A percentile compares a stretch with the other conserved stretches of the same genome.
Conservation (phyloP, 2,113 vertebrate species). For the Thinocorus orbignyianus region DNA sequence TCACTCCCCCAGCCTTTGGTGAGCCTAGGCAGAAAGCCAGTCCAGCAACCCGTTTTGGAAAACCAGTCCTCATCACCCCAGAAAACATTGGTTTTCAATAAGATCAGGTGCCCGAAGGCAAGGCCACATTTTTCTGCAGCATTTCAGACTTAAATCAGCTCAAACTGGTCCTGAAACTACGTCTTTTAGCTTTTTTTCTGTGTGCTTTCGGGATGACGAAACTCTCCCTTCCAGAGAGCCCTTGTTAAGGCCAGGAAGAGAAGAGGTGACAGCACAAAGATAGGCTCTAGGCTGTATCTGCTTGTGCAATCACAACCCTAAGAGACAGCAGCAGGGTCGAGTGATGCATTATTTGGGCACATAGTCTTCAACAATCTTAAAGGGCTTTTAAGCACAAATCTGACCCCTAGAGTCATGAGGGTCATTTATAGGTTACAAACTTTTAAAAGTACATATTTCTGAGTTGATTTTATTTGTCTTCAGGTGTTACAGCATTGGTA, state of each 20-base stretch:
- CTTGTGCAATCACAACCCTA: fast-evolving
- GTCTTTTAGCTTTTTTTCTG: background rate
- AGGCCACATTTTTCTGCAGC: background rate
- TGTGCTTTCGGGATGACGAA: background rate
- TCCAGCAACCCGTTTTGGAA: background rate
- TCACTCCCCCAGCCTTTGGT: background rate
- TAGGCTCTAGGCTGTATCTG: background rate
- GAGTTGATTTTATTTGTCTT: background rate
- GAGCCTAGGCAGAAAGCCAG: background rate
- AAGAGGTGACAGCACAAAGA: background rate
- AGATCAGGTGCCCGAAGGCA: conserved; percentile 16
- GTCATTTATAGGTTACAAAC: background rate
- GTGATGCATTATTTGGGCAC: background rate
- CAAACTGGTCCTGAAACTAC: background rate
- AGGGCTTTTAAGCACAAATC: background rate
- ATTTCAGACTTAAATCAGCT: background rate
- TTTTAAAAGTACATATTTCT: background rate
- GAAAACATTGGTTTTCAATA: background rate
- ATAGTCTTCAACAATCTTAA: background rate
- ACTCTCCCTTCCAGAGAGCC: background rate
- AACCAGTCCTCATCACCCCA: background rate
- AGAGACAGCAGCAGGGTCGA: background rate
- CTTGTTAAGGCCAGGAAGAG: background rate
- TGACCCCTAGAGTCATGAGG: background rate
- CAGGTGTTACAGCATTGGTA: background rate